Conservation (phyloP, 1,140 invertebrate species). For the Fopius arisanus region DNA sequence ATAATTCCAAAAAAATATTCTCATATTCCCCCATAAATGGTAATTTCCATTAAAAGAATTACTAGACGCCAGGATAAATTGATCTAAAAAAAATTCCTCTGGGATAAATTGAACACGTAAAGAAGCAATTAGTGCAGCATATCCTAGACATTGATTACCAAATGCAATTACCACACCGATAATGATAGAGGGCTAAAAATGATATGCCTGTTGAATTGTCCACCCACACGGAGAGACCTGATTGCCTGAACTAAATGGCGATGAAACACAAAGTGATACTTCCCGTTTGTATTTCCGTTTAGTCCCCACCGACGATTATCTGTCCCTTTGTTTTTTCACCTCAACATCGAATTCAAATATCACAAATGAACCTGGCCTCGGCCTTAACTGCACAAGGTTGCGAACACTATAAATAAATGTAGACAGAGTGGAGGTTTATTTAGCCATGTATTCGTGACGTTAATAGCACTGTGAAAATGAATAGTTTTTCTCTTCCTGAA, state of each 20-base stretch:
- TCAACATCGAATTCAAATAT: not conserved
- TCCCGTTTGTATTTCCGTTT: constrained; percentile 6
- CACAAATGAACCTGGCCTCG: not conserved
- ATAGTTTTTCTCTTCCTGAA: not conserved
- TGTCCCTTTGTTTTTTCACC: not conserved
- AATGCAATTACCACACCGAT: not conserved
- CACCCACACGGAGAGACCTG: not conserved
- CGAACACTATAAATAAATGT: not conserved
- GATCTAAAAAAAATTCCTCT: too few species aligned
- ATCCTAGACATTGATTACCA: not conserved
- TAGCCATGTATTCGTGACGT: not conserved
- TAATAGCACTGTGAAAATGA: not conserved
- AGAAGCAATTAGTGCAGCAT: not conserved
- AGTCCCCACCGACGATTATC: not conserved
- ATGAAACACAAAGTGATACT: not conserved
- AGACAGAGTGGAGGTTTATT: not conserved
- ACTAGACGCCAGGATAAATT: too few species aligned
- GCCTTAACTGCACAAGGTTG: constrained; percentile 7
- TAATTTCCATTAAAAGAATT: too few species aligned
- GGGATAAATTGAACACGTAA: too few species aligned
- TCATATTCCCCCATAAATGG: too few species aligned
- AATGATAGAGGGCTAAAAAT: not conserved
- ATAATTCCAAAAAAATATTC: too few species aligned
- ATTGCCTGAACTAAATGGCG: not conserved
- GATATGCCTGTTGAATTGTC: not conserved